Evolutionary conservation across 1,140 invertebrate species (phyloP), one percentile per base, ranked within the genome.

Genomic region (Micrasema minimum): DNA sequence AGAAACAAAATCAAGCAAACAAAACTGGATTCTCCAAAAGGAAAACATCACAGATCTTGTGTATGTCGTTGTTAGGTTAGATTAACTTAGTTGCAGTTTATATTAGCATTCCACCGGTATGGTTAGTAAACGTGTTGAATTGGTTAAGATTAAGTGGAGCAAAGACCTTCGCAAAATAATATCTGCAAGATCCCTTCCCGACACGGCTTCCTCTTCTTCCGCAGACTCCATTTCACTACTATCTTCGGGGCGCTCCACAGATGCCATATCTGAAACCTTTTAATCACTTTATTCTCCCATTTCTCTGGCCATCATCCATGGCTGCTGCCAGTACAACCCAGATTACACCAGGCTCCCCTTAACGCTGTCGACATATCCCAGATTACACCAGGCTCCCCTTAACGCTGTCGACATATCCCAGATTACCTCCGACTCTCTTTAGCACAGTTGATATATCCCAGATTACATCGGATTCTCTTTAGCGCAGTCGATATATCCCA

Each of bases 201-300:
- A 12, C n/a, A 53, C 23, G 12, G 45, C 48, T 45, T 64, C 80
- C 45, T 83, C 82, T 66, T 84, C 82, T 20, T 84, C 81, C 45
- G 79, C 83, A 26, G 83, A 81, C 69, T 84, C 82, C 59, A 81
- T 76, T 53, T 83, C 82, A 11, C 80, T 80, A 69, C 79, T 80
- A 74, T 82, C 81, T 72, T 79, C 81, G 68, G 80, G 76, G 71
- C 80, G 80, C 72, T 83, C 81, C 14, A 82, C 80, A 48, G 82
- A 77, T 77, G 79, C 80, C 83, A 84, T 84, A 73, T 65, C 69
- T 77, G 77, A 80, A 82, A 78, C 74, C 80, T 80, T 76, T 79
- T 78, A 76, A 78, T 31, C 18, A 50, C 26, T 50, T 38, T 51
- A 50, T 64, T 76, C 23, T 31, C 26, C 26, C 3, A n/a, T n/a